Evolutionary conservation across 1,140 invertebrate genomes (phyloP).

Genomic region (Brachionus plicatilis): DNA sequence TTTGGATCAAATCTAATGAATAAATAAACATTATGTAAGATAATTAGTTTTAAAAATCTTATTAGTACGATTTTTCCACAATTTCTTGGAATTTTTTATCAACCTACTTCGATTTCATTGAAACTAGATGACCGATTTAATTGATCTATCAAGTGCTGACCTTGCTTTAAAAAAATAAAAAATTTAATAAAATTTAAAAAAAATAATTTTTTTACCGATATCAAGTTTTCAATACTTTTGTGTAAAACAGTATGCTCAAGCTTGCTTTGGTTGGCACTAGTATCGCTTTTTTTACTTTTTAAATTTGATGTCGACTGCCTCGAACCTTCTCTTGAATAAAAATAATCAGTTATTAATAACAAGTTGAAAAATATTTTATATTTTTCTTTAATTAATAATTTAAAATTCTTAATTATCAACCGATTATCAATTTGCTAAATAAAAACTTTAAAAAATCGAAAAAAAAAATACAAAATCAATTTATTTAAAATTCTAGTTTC

Average conservation of each 20-base stretch:
- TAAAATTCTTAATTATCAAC: no score
- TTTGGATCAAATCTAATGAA: no score
- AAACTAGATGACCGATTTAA: background rate
- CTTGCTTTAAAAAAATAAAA: background rate
- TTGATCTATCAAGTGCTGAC: background rate
- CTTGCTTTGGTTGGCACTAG: background rate
- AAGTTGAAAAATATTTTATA: background rate
- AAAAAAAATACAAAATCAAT: no score
- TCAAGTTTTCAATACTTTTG: slow-evolving; percentile 31
- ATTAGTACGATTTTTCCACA: no score
- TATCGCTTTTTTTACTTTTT: background rate
- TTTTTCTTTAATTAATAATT: background rate
- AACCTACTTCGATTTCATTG: background rate
- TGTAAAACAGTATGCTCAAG: background rate
- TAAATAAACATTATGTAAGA: background rate
- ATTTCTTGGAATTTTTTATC: background rate
- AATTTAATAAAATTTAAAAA: background rate
- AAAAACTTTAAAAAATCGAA: no score
- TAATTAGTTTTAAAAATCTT: background rate
- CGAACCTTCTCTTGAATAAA: background rate
- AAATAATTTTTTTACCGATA: background rate
- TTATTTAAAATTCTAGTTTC: no score
- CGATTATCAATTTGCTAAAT: no score
- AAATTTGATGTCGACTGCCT: background rate
- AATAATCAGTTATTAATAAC: background rate